These are phyloP conservation scores for Mustela lutreola DNA, from an alignment of 2,113 vertebrate species.

Conservation along the genomic window DNA sequence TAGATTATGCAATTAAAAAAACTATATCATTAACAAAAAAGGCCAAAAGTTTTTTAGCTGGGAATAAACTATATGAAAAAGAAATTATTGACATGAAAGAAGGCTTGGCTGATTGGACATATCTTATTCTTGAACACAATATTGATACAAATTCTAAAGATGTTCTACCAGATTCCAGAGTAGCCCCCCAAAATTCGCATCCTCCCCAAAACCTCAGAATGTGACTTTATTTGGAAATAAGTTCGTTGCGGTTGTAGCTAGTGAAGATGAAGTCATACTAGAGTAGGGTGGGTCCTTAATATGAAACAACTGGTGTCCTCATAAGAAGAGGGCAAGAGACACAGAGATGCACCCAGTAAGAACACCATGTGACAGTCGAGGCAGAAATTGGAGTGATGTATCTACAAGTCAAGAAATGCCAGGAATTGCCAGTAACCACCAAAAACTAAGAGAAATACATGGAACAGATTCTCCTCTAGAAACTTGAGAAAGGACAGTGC, in stretches of 20 bases:
- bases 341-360: background rate
- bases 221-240: background rate
- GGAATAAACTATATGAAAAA: background rate
- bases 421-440: background rate
- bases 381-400: background rate
- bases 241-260: background rate
- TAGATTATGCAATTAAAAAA: background rate
- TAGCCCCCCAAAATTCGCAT: background rate
- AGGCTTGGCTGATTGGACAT: background rate
- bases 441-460: background rate
- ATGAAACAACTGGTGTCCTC: background rate
- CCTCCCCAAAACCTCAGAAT: background rate
- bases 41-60: background rate
- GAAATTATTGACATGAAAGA: background rate
- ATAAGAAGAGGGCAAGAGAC: background rate
- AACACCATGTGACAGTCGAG: background rate
- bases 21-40: background rate
- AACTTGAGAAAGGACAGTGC: background rate
- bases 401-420: background rate
- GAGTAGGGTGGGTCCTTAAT: background rate
- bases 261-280: background rate
- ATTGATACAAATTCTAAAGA: background rate
- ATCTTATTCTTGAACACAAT: background rate
- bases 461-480: background rate
- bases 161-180: background rate